phyloP scores from a whole-genome alignment of 2,113 vertebrate genomes.

The Verasper variegatus region DNA sequence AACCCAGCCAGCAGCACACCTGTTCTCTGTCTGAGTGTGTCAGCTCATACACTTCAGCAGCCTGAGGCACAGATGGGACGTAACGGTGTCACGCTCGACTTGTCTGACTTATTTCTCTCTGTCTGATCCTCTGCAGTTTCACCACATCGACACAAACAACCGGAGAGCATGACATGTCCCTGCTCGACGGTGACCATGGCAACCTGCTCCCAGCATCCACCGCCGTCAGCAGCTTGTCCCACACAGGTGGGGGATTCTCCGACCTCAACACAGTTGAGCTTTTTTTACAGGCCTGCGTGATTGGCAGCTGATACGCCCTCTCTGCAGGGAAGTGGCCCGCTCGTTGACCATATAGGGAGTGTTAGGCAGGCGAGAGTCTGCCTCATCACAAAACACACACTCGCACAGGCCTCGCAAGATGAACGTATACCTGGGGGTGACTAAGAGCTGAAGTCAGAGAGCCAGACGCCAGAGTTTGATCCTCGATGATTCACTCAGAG shows the following conservation, averaged over 20 bases:
- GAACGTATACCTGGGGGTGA: slow-evolving; percentile 49
- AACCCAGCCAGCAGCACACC: slow-evolving; percentile 33
- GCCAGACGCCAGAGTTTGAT: slow-evolving; percentile 5
- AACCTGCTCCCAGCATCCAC: slow-evolving; percentile 1
- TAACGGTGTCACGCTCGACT: slow-evolving; percentile 5
- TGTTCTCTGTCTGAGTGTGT: slow-evolving; percentile 36
- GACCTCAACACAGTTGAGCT: slow-evolving; percentile 30
- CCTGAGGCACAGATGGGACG: slow-evolving; percentile 7
- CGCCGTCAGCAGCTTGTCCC: slow-evolving; percentile 1
- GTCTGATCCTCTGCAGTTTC: slow-evolving; percentile 2
- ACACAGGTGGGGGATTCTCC: slow-evolving; percentile 5
- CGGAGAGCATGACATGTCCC: slow-evolving; percentile 15
- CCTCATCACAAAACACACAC: slow-evolving; percentile 13
- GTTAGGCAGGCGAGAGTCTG: background rate
- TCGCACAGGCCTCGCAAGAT: background rate
- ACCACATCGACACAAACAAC: background rate
- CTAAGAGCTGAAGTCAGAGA: slow-evolving; percentile 51
- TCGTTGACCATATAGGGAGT: slow-evolving; percentile 41
- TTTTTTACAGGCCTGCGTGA: slow-evolving; percentile 40
- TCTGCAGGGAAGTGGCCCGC: background rate
- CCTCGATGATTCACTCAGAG: slow-evolving; percentile 30
- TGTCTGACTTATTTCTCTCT: background rate
- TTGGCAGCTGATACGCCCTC: slow-evolving; percentile 37
- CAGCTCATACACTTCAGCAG: background rate
- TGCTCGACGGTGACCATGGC: slow-evolving; percentile 36